phyloP scores from a whole-genome alignment of 2,113 vertebrate species.

The Hiodon alosoides region DNA sequence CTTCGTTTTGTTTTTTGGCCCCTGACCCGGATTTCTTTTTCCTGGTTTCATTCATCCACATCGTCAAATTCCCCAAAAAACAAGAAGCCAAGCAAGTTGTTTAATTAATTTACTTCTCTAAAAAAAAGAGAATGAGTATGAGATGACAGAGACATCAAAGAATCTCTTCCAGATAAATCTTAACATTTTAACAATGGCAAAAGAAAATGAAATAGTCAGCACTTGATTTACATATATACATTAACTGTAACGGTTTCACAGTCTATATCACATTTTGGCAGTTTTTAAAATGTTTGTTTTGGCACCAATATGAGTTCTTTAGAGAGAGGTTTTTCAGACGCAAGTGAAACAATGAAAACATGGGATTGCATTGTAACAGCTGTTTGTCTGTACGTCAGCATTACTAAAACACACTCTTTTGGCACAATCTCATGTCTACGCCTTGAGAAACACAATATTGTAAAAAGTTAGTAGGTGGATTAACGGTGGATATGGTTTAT shows the following conservation, averaged over 20 bases:
- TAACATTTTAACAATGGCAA: conserved; percentile 33
- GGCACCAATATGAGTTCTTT: no score
- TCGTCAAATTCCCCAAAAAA: neutral
- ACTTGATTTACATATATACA: conserved; percentile 12
- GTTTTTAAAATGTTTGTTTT: no score
- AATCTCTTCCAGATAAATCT: conserved; percentile 25
- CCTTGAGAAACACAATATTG: neutral
- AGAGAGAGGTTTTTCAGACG: neutral
- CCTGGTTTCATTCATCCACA: neutral
- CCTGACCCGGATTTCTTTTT: neutral
- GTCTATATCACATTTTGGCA: conserved; percentile 17
- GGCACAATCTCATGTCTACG: neutral
- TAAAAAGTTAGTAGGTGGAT: no score
- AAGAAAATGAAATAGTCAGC: conserved; percentile 12
- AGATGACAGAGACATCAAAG: conserved; percentile 30
- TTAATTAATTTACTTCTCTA: conserved; percentile 42
- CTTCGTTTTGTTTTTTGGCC: neutral
- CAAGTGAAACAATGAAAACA: neutral
- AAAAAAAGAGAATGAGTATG: conserved; percentile 38
- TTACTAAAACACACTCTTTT: neutral
- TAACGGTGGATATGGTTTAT: no score
- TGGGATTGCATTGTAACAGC: neutral
- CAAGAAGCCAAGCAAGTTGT: neutral
- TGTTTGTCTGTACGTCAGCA: neutral
- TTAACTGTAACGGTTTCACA: conserved; percentile 18